A percentile compares a stretch with the other conserved stretches of the same genome.
These are phyloP conservation scores for Chaitophorus viminalis DNA, from an alignment of 2,888 invertebrate genomes.

Conservation along the genomic window DNA sequence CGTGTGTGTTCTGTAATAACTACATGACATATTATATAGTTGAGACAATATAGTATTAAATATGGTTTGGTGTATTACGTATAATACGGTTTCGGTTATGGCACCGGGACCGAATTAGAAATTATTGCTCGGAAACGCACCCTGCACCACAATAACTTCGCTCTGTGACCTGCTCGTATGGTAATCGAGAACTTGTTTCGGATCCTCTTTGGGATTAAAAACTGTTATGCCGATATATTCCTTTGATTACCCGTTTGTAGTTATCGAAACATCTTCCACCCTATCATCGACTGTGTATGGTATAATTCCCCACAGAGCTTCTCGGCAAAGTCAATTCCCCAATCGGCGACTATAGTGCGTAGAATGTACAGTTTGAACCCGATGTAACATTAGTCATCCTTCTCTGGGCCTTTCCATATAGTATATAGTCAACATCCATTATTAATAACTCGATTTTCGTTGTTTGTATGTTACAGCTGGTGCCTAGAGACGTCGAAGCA, in stretches of 20 bases:
- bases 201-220: constrained; percentile 10
- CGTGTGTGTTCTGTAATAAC: too few relatives aligned
- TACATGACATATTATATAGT: too few relatives aligned
- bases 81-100: not conserved
- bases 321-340: constrained; percentile 38
- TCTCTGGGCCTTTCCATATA: not conserved
- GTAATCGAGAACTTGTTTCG: not conserved
- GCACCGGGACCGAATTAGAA: not conserved
- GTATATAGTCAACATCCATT: not conserved
- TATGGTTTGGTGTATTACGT: not conserved
- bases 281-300: not conserved
- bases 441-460: constrained; percentile 22
- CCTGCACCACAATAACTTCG: not conserved
- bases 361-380: not conserved
- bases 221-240: not conserved
- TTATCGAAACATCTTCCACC: not conserved
- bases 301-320: constrained; percentile 40
- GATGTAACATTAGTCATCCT: constrained; percentile 35
- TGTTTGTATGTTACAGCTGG: constrained; percentile 34
- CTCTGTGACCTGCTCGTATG: not conserved
- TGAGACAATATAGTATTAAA: not conserved
- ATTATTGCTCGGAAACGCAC: not conserved
- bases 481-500: constrained; percentile 49
- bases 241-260: constrained; percentile 43
- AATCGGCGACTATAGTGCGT: not conserved